Percentiles rank a stretch among this genome's conserved stretches.
These are phyloP conservation scores for Leptinotarsa undecemlineata DNA, from an alignment of 1,140 invertebrate species.

Conservation along the genomic window DNA sequence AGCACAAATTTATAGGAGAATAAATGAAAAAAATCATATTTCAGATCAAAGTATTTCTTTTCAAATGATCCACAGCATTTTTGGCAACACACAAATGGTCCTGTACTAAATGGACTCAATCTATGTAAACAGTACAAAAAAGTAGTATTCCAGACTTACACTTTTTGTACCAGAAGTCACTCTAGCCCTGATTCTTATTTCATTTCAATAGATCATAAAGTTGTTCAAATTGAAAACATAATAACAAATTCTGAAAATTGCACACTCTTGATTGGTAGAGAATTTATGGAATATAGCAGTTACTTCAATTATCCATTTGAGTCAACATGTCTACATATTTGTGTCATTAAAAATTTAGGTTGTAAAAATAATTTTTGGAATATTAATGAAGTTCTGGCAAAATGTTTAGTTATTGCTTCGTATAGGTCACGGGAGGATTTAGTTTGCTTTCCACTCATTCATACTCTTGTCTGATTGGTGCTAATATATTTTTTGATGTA, in stretches of 20 bases:
- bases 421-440: background rate
- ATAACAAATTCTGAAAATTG: conserved; percentile 3
- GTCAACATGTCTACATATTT: background rate
- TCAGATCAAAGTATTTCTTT: too few species aligned
- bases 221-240: conserved; percentile 6
- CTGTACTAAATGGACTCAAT: background rate
- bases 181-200: background rate
- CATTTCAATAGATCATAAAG: conserved; percentile 6
- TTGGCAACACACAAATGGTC: background rate
- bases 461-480: background rate
- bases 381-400: background rate
- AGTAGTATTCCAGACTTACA: background rate
- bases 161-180: conserved; percentile 5
- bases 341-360: background rate
- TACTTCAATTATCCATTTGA: background rate
- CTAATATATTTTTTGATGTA: background rate
- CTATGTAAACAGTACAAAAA: background rate
- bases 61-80: too few species aligned
- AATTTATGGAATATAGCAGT: background rate
- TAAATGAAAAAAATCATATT: too few species aligned
- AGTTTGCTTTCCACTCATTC: background rate
- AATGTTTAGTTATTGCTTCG: background rate
- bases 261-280: background rate
- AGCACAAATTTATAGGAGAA: too few species aligned
- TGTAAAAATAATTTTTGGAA: background rate